phyloP scores from a whole-genome alignment of 2,888 invertebrate genomes.

The Ischnura elegans region DNA sequence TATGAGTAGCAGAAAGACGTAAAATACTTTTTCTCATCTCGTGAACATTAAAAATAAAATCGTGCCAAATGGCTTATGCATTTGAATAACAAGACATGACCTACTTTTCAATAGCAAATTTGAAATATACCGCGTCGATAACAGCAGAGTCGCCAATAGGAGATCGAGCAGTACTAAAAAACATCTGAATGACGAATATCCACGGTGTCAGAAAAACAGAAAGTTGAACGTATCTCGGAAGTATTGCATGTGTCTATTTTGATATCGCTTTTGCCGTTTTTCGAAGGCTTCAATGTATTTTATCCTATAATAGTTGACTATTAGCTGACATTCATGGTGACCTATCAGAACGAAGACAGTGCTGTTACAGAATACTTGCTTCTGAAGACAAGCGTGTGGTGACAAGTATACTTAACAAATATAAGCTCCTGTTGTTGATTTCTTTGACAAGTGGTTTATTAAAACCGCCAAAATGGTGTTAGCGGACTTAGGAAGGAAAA shows the following conservation, averaged over 20 bases:
- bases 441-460: not conserved
- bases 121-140: not conserved
- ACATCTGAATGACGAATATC: slow-evolving; percentile 41
- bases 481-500: slow-evolving; percentile 99
- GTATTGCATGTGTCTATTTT: slow-evolving; percentile 14
- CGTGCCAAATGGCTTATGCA: too few species aligned
- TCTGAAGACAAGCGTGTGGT: slow-evolving; percentile 52
- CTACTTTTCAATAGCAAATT: not conserved
- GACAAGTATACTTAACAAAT: slow-evolving; percentile 40
- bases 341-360: not conserved
- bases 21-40: too few species aligned
- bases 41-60: too few species aligned
- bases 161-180: not conserved
- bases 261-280: not conserved
- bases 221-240: not conserved
- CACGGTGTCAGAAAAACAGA: slow-evolving; percentile 60
- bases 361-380: slow-evolving; percentile 33
- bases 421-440: not conserved
- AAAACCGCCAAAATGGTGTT: slow-evolving; percentile 90
- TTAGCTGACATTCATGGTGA: slow-evolving; percentile 27
- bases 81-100: too few species aligned
- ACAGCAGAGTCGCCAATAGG: not conserved
- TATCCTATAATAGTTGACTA: not conserved
- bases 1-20: too few species aligned
- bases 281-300: not conserved